Evolutionary conservation across 2,888 invertebrate genomes (phyloP).

Genomic region (Nomada ruficornis): DNA sequence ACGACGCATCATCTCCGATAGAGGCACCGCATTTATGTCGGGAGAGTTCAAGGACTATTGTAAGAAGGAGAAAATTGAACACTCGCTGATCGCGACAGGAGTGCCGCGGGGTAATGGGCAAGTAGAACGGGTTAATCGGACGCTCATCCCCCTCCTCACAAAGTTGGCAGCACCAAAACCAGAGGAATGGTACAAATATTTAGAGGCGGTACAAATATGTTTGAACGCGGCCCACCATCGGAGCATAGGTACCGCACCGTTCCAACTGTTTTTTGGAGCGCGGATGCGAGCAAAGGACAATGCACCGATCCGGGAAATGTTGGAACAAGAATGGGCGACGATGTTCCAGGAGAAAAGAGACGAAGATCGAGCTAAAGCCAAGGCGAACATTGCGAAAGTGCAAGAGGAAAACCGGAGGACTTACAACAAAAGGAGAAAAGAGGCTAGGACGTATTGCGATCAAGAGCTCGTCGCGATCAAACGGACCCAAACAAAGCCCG

Average conservation of each 20-base stretch:
- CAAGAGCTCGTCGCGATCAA: not conserved
- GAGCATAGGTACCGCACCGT: slow-evolving; percentile 6
- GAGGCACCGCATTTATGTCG: slow-evolving; percentile 23
- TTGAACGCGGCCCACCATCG: slow-evolving; percentile 1
- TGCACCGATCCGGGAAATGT: not conserved
- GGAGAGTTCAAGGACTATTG: slow-evolving; percentile 16
- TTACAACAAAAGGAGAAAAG: too few relatives aligned
- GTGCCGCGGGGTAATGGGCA: slow-evolving; percentile 8
- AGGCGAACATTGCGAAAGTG: slow-evolving; percentile 15
- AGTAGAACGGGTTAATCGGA: slow-evolving; percentile 19
- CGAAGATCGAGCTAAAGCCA: slow-evolving; percentile 6
- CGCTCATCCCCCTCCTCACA: slow-evolving; percentile 5
- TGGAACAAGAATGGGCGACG: slow-evolving; percentile 4
- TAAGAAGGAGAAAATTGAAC: not conserved
- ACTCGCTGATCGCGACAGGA: not conserved
- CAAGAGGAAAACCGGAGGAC: not conserved
- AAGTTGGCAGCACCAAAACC: slow-evolving; percentile 1
- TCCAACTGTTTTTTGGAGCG: slow-evolving; percentile 16
- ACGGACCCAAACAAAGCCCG: not conserved
- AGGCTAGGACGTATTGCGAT: not conserved
- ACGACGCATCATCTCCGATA: slow-evolving; percentile 16
- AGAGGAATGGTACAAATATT: slow-evolving; percentile 5
- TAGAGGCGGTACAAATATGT: not conserved
- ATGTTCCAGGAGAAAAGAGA: slow-evolving; percentile 2
- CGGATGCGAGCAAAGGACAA: not conserved